phyloP scores from a whole-genome alignment of 2,797 vertebrate species.

The Muscicapa striata region DNA sequence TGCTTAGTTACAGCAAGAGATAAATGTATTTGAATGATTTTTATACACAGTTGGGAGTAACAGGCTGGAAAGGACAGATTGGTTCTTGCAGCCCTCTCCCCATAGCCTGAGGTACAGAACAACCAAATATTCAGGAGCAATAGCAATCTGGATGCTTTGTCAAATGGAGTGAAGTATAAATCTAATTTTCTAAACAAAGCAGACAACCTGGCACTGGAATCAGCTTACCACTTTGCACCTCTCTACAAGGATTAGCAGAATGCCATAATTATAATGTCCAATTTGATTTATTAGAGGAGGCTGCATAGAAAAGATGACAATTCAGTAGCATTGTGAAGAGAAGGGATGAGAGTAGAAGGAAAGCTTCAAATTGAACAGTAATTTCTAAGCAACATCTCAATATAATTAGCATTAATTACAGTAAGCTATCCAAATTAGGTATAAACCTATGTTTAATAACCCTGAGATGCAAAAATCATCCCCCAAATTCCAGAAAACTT shows the following conservation, averaged over 20 bases:
- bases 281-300: constrained; percentile 65
- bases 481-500: constrained; percentile 31
- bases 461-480: constrained; percentile 34
- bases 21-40: not conserved
- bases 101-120: not conserved
- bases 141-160: constrained; percentile 7
- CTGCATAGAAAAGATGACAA: constrained; percentile 37
- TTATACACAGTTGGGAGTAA: not conserved
- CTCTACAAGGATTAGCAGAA: constrained; percentile 61
- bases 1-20: not conserved
- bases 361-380: constrained; percentile 38
- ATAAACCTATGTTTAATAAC: constrained; percentile 48
- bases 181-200: constrained; percentile 66
- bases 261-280: constrained; percentile 65
- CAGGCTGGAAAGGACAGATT: not conserved
- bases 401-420: constrained; percentile 65
- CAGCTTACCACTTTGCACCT: constrained; percentile 60
- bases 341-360: not conserved
- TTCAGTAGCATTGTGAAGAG: constrained; percentile 4
- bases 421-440: constrained; percentile 51
- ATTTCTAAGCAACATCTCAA: constrained; percentile 47
- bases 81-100: not conserved
- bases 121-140: not conserved
- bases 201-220: constrained; percentile 65
- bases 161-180: constrained; percentile 45